phyloP scores from a whole-genome alignment of 2,113 vertebrate species.

The cattle (Bos taurus) region ARS-UCD2.0 NC_037348.1:47807001-47807500 shows the following conservation, averaged over 20 bases:
- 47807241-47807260: neutral
- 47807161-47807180: neutral
- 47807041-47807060: constrained; percentile 9
- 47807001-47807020: constrained; percentile 19
- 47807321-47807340: neutral
- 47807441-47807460: neutral
- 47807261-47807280: neutral
- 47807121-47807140: neutral
- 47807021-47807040: neutral
- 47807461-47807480: neutral
- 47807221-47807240: neutral
- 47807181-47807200: neutral
- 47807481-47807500: neutral
- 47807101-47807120: neutral
- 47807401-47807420: neutral
- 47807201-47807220: neutral
- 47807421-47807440: neutral
- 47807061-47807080: neutral
- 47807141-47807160: neutral
- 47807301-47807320: accelerated
- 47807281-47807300: constrained; percentile 1
- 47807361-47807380: neutral
- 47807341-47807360: neutral
- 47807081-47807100: neutral
- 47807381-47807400: neutral